These are phyloP conservation scores for Nycticebus coucang DNA, from an alignment of 2,113 vertebrate genomes.

Conservation along the genomic window DNA sequence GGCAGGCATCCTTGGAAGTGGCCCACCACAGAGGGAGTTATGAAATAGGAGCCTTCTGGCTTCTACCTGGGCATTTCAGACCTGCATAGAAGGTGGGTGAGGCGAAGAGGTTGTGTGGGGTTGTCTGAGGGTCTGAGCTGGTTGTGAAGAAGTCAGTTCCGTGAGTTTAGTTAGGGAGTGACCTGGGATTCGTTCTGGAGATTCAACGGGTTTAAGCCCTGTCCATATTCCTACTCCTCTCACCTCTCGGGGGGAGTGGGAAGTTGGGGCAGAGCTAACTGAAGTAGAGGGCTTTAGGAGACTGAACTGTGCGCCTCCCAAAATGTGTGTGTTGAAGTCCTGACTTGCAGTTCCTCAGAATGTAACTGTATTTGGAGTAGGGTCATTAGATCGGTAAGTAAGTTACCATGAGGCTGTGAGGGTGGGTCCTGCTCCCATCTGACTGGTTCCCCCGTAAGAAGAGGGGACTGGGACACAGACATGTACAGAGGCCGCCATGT, in stretches of 20 bases:
- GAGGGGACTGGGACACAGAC: neutral
- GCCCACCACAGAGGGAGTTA: neutral
- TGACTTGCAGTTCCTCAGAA: neutral
- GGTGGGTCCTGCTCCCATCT: neutral
- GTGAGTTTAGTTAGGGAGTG: neutral
- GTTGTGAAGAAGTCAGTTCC: neutral
- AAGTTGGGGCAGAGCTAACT: neutral
- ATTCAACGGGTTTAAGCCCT: neutral
- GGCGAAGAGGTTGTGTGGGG: neutral
- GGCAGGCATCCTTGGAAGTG: neutral
- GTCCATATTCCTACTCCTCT: neutral
- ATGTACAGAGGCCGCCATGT: neutral
- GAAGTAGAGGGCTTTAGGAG: too few relatives aligned
- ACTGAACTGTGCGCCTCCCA: neutral
- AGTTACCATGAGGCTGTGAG: neutral
- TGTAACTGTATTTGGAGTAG: neutral
- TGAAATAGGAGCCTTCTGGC: neutral
- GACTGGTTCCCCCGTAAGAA: neutral
- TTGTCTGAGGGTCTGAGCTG: neutral
- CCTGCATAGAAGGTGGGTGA: neutral
- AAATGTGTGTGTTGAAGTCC: neutral
- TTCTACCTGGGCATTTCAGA: neutral
- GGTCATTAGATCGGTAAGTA: neutral
- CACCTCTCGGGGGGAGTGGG: neutral
- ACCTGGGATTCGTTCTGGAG: neutral